Evolutionary conservation across 2,888 invertebrate genomes (phyloP).

Genomic region (Orthosia gothica): DNA sequence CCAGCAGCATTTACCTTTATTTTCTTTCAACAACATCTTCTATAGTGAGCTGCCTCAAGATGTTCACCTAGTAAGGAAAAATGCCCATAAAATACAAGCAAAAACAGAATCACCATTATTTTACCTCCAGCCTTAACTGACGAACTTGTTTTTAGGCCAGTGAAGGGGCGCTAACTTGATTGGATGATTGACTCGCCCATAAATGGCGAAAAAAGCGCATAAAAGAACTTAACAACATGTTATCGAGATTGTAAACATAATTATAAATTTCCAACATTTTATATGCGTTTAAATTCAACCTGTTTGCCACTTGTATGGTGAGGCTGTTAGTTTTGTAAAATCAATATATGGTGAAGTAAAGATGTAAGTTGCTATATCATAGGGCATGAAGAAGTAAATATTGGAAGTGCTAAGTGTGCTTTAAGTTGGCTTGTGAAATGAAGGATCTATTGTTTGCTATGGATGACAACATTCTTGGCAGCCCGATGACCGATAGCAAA

Average conservation of each 20-base stretch:
- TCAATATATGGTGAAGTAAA: conserved; percentile 45
- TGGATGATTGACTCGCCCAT: conserved; percentile 87
- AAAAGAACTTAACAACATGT: conserved; percentile 75
- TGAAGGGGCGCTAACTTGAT: conserved; percentile 80
- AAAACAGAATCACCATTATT: conserved; percentile 20
- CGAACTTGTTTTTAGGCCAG: conserved; percentile 66
- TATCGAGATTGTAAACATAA: conserved; percentile 82
- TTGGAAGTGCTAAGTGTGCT: conserved; percentile 6
- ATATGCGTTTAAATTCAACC: conserved; percentile 38
- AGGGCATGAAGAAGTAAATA: conserved; percentile 28
- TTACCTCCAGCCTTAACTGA: conserved; percentile 56
- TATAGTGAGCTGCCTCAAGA: conserved; percentile 36
- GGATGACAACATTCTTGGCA: conserved; percentile 54
- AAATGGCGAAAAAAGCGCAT: conserved; percentile 76
- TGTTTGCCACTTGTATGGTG: conserved; percentile 1
- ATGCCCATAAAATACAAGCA: conserved; percentile 27
- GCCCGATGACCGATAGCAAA: conserved; percentile 17
- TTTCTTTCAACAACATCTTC: conserved; percentile 27
- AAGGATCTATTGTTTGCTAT: conserved; percentile 39
- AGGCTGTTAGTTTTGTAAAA: conserved; percentile 28
- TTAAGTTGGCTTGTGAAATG: conserved; percentile 40
- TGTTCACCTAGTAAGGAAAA: conserved; percentile 46
- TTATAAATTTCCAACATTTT: conserved; percentile 70
- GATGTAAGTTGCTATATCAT: conserved; percentile 20
- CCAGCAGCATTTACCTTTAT: conserved; percentile 49